A percentile compares a stretch with the other conserved stretches of the same genome.
phyloP scores from a whole-genome alignment of 1,140 invertebrate genomes.

The Argopecten irradians region DNA sequence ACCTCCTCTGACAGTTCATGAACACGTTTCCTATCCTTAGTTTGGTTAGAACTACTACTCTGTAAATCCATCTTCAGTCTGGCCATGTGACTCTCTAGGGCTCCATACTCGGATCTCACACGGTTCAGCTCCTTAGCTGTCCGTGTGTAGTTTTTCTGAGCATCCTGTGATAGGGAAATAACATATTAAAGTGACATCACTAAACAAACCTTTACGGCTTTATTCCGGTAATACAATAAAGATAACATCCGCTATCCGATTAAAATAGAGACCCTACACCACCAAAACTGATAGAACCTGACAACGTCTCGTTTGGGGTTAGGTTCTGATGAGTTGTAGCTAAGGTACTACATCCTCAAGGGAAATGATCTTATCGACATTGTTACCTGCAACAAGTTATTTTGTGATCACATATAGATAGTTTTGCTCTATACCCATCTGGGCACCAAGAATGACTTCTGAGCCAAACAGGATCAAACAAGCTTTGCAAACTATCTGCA shows the following conservation, averaged over 20 bases:
- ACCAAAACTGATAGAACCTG: no score
- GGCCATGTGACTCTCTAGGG: conserved; percentile 65
- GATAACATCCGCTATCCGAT: neutral
- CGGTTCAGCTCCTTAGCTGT: conserved; percentile 71
- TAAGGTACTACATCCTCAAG: no score
- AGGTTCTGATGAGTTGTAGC: no score
- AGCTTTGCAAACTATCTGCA: no score
- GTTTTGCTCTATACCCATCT: no score
- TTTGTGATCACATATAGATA: no score
- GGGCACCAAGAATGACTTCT: no score
- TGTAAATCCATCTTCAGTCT: conserved; percentile 68
- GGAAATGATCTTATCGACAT: no score
- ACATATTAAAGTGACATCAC: no score
- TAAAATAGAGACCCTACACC: neutral
- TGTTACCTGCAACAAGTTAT: no score
- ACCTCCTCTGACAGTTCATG: conserved; percentile 72
- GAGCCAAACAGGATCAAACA: no score
- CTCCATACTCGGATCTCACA: conserved; percentile 63
- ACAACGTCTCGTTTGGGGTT: no score
- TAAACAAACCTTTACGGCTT: neutral
- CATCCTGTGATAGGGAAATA: conserved; percentile 57
- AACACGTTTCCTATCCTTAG: conserved; percentile 66
- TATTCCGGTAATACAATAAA: neutral
- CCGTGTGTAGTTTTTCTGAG: conserved; percentile 70
- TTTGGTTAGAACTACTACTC: conserved; percentile 59